Evolutionary conservation across 2,888 invertebrate species (phyloP).

Genomic region (Acanthopleura granulata): DNA sequence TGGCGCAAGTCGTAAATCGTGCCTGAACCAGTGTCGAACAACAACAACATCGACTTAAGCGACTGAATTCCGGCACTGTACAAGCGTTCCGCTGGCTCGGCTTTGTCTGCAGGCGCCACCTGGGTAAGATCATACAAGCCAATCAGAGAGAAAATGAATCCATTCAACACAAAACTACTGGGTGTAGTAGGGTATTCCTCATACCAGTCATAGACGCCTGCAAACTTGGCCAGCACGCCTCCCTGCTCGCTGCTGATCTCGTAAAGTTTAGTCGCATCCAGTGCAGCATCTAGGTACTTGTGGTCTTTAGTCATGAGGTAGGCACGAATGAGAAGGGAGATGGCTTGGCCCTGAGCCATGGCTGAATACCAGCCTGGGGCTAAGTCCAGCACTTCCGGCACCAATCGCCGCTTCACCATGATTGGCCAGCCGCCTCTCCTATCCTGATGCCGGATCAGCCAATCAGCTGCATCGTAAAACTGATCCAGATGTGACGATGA

Average conservation of each 20-base stretch:
- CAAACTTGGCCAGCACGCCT: constrained; percentile 74
- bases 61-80: constrained; percentile 74
- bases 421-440: constrained; percentile 93
- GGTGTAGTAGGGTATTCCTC: constrained; percentile 99
- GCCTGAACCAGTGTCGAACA: constrained; percentile 94
- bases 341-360: constrained; percentile 96
- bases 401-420: constrained; percentile 76
- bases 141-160: constrained; percentile 96
- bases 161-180: constrained; percentile 92
- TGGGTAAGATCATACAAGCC: constrained; percentile 95
- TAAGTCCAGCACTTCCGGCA: constrained; percentile 70
- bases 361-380: constrained; percentile 94
- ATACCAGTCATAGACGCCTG: constrained; percentile 91
- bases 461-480: constrained; percentile 92
- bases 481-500: constrained; percentile 89
- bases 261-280: constrained; percentile 84
- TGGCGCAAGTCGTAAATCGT: constrained; percentile 97
- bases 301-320: constrained; percentile 79
- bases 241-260: constrained; percentile 61
- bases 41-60: constrained; percentile 85
- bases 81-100: constrained; percentile 74
- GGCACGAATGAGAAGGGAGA: constrained; percentile 93
- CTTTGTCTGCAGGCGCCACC: constrained; percentile 76
- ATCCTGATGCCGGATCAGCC: constrained; percentile 92
- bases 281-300: constrained; percentile 86